A percentile compares a stretch with the other conserved stretches of the same genome.
Conservation (phyloP, 2,797 vertebrate genomes). For the Melanogrammus aeglefinus region DNA sequence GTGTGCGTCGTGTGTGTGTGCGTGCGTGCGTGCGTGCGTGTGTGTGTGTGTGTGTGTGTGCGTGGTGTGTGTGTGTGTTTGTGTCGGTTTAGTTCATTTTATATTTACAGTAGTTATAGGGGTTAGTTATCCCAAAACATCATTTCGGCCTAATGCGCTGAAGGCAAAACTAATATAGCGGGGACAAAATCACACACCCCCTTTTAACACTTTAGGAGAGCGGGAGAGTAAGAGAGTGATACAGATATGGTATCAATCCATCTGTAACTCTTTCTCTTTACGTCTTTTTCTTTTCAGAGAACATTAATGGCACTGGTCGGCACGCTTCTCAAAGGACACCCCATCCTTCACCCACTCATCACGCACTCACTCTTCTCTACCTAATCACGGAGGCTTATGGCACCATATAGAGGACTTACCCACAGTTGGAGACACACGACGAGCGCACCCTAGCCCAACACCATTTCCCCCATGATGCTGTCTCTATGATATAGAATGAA, state of each 20-base stretch:
- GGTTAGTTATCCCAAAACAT: not conserved
- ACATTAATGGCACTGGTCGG: not conserved
- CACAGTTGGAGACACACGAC: no score
- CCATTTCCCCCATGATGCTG: no score
- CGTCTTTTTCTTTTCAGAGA: no score
- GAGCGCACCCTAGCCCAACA: no score
- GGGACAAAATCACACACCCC: no score
- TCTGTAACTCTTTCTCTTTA: not conserved
- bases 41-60: not conserved
- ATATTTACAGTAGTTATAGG: not conserved
- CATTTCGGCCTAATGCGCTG: not conserved
- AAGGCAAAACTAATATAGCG: not conserved
- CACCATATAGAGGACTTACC: no score
- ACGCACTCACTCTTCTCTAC: no score
- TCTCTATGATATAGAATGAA: no score
- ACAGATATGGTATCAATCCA: not conserved
- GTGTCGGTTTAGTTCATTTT: not conserved
- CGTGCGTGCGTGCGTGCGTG: not conserved
- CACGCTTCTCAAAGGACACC: not conserved
- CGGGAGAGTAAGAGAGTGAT: conserved; percentile 1
- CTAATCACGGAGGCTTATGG: no score
- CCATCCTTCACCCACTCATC: not conserved
- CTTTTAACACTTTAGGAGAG: not conserved
- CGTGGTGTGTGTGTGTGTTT: not conserved
- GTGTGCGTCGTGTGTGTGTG: no score